Percentiles rank a stretch among this genome's conserved stretches.
phyloP scores from a whole-genome alignment of 2,888 invertebrate species.

The Pardosa pseudoannulata region DNA sequence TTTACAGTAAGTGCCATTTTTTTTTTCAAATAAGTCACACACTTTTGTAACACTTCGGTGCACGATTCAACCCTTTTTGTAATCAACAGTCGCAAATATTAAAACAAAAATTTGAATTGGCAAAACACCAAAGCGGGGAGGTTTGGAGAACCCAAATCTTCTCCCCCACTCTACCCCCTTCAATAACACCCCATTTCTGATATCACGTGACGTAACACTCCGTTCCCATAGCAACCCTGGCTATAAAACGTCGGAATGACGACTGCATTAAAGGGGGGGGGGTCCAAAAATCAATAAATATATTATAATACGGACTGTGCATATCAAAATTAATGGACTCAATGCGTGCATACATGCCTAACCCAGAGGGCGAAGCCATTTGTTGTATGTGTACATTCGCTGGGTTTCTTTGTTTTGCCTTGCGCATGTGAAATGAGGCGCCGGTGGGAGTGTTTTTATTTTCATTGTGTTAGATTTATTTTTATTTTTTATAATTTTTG shows the following conservation, averaged over 20 bases:
- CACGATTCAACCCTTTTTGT: conserved; percentile 14
- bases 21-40: not conserved
- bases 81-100: conserved; percentile 37
- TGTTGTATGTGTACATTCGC: conserved; percentile 65
- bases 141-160: conserved; percentile 19
- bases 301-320: conserved; percentile 71
- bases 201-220: conserved; percentile 72
- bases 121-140: conserved; percentile 64
- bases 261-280: conserved; percentile 68
- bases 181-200: conserved; percentile 64
- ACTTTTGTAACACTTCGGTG: not conserved
- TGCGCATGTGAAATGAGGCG: conserved; percentile 66
- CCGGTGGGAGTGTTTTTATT: conserved; percentile 57
- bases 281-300: conserved; percentile 71
- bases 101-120: conserved; percentile 63
- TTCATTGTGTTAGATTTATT: conserved; percentile 21
- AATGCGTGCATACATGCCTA: conserved; percentile 67
- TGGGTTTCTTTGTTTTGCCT: conserved; percentile 63
- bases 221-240: conserved; percentile 63
- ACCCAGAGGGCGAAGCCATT: conserved; percentile 53
- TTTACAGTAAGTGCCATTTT: too few relatives aligned
- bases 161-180: conserved; percentile 34
- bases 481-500: conserved; percentile 27
- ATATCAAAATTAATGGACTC: conserved; percentile 71
- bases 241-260: conserved; percentile 72